Percentiles rank a stretch among this genome's conserved stretches.
Conservation (phyloP, 2,888 invertebrate species). For the Plagodis dolabraria region DNA sequence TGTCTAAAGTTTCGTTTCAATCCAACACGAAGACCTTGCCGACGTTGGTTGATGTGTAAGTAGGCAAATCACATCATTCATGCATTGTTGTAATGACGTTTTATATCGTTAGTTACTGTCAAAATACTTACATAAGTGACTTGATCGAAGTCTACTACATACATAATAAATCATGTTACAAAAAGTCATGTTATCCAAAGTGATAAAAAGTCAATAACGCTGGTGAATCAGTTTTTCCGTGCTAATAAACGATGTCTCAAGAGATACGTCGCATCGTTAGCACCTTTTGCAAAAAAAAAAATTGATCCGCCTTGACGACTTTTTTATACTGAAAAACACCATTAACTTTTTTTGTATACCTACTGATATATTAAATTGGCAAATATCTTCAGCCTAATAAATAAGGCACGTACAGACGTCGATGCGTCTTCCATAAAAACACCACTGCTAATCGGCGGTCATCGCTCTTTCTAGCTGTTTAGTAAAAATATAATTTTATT, state of each 20-base stretch:
- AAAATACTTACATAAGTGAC: no score
- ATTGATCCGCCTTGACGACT: constrained; percentile 33
- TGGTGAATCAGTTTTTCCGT: constrained; percentile 25
- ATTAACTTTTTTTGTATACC: constrained; percentile 45
- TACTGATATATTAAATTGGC: constrained; percentile 31
- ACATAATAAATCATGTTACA: constrained; percentile 9
- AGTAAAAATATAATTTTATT: constrained; percentile 55
- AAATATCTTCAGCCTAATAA: constrained; percentile 41
- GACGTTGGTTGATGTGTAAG: no score
- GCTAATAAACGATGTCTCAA: constrained; percentile 26
- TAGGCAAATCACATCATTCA: no score
- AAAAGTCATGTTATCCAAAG: constrained; percentile 14
- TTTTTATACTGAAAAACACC: constrained; percentile 35
- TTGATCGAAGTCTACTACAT: no score
- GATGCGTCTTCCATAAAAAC: constrained; percentile 57
- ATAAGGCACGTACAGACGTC: constrained; percentile 76
- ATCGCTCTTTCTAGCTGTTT: constrained; percentile 71
- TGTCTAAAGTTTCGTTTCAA: constrained; percentile 21
- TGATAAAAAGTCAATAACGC: constrained; percentile 26
- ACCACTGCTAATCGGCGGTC: constrained; percentile 74
- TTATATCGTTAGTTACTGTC: background rate
- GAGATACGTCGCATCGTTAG: constrained; percentile 24
- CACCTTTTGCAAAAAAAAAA: constrained; percentile 28
- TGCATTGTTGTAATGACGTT: background rate
- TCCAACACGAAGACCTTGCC: constrained; percentile 9